Percentiles rank a stretch among this genome's conserved stretches.
phyloP scores from a whole-genome alignment of 2,113 vertebrate species.

The Cyanocitta stelleri region DNA sequence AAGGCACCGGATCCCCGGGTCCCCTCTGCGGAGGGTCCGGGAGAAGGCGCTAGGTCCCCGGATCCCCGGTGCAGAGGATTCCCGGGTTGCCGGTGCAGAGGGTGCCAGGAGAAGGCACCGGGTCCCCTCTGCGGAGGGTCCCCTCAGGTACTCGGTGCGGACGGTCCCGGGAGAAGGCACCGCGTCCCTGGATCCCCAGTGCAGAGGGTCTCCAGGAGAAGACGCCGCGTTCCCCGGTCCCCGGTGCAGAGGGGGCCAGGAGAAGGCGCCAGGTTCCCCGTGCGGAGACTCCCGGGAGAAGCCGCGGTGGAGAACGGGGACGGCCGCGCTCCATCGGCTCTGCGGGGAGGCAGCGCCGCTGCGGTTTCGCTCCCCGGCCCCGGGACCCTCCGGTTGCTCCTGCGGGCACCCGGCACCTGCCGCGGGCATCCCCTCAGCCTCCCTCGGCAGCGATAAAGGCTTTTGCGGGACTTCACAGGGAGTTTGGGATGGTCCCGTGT shows the following conservation, averaged over 20 bases:
- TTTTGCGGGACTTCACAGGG: neutral
- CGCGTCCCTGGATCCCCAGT: too few species aligned
- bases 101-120: neutral
- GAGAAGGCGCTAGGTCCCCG: neutral
- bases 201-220: neutral
- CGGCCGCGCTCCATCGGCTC: neutral
- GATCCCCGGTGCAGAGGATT: too few species aligned
- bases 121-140: neutral
- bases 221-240: accelerated
- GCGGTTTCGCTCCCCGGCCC: neutral
- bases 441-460: neutral
- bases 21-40: accelerated
- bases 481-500: neutral
- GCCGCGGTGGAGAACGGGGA: neutral
- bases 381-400: neutral
- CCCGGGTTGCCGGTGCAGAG: neutral
- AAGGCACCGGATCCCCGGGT: neutral
- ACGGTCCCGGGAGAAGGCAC: neutral
- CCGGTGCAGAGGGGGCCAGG: neutral
- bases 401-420: neutral
- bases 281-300: neutral
- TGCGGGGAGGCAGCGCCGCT: neutral
- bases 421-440: neutral
- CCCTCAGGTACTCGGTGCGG: too few species aligned
- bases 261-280: neutral